Base-by-base conservation (phyloP, 2,888 invertebrate genomes). In the Steinernema hermaphroditum region DNA sequence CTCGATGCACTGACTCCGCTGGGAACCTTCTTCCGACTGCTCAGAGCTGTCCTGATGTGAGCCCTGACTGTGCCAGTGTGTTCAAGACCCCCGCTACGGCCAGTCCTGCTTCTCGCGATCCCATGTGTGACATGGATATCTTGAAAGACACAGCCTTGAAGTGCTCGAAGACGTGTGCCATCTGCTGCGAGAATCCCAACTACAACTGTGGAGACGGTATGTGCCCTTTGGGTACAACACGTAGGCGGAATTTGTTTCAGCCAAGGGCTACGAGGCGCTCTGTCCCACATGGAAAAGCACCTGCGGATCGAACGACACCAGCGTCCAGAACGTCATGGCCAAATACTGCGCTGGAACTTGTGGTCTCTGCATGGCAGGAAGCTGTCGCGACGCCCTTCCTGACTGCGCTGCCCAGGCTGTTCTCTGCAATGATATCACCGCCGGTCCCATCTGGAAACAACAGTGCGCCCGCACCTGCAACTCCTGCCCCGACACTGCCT, bases 261-360 rank as follows among this genome's bases (percentile, higher is more conserved):
- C 43, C 16, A 8, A 8, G 9, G 43, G 43, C 43, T 41, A 41
- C 43, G 43, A 41, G 16, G n/a, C 46, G 46, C n/a, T 9, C 46
- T 46, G 46, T n/a, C 46, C 46, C 46, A 46, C 46, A 6, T 16
- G n/a, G 46, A 46, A 46, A 19, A 16, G 4, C 46, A 46, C 6
- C n/a, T 46, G 46, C n/a, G 16, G 9, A 6, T 16, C 22, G 4
- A 46, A 46, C n/a, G 22, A 9, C 9, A 46, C 46, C 46, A 9
- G 9, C n/a, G n/a, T 46, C 9, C 16, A n/a, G 6, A 78, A 80
- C 22, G 74, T 75, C 19, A 50, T 79, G 4, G 72, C 81, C 16
- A 69, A 76, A 16, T 81, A 76, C 72, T 79, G 79, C 68, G 81
- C 79, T 22, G 79, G 81, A 16, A 72, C 75, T 0, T 79, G 79